Evolutionary conservation across 1,140 invertebrate species (phyloP).

Genomic region (Anastrepha ludens): DNA sequence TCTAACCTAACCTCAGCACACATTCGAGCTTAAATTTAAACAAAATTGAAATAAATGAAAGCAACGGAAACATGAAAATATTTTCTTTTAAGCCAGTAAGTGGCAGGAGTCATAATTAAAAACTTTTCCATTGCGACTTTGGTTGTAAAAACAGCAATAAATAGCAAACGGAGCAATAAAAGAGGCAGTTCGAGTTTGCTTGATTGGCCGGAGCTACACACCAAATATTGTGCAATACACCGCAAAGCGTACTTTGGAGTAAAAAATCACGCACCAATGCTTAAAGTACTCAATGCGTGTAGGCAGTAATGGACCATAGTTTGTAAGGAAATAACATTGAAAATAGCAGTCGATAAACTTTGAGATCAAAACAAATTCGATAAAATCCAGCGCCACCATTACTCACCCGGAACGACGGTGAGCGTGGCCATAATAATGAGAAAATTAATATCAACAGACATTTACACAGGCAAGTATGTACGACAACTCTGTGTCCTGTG

Average conservation of each 20-base stretch:
- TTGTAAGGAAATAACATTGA: neutral
- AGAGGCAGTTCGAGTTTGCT: too few species aligned
- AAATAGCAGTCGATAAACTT: neutral
- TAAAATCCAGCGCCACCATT: neutral
- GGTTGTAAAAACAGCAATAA: too few species aligned
- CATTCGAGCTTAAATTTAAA: too few species aligned
- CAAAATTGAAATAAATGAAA: too few species aligned
- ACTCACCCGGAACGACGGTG: neutral
- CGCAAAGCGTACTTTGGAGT: neutral
- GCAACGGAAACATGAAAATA: too few species aligned
- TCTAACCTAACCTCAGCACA: too few species aligned
- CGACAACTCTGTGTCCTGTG: too few species aligned
- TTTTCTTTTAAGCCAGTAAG: too few species aligned
- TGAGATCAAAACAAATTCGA: constrained; percentile 29
- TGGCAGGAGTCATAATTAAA: too few species aligned
- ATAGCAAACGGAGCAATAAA: too few species aligned
- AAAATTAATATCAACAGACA: neutral
- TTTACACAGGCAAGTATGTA: neutral
- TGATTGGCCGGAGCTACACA: too few species aligned
- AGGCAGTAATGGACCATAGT: neutral
- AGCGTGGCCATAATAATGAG: neutral
- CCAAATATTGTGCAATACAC: neutral
- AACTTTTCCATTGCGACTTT: too few species aligned
- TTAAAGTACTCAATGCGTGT: neutral
- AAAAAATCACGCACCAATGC: constrained; percentile 17